Conservation (phyloP, 2,797 vertebrate species). For the Ctenopoma kingsleyae region DNA sequence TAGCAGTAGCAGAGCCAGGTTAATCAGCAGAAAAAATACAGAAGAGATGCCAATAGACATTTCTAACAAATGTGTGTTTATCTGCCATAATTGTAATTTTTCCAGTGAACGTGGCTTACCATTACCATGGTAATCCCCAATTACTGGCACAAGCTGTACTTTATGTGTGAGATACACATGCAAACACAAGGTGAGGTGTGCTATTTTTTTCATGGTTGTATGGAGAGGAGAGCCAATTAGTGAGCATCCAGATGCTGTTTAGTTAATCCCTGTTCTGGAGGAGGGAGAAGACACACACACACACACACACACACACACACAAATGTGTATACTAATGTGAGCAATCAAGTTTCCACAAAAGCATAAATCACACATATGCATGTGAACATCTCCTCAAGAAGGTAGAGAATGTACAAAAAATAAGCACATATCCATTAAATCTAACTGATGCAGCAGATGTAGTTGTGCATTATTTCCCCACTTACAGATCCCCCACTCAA, state of each 20-base stretch:
- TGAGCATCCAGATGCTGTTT: conserved; percentile 83
- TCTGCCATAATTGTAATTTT: conserved; percentile 62
- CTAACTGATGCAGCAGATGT: not conserved
- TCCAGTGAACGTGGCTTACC: conserved; percentile 64
- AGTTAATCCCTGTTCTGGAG: conserved; percentile 79
- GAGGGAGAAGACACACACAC: conserved; percentile 54
- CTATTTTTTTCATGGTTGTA: conserved; percentile 70
- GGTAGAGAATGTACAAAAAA: conserved; percentile 10
- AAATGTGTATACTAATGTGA: conserved; percentile 40
- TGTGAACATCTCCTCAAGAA: conserved; percentile 43
- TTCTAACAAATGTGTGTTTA: conserved; percentile 60
- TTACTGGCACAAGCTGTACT: conserved; percentile 76
- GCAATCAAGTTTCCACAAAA: conserved; percentile 50
- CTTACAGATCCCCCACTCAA: conserved; percentile 8
- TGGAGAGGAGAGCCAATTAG: conserved; percentile 84
- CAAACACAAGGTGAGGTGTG: conserved; percentile 65
- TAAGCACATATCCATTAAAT: conserved; percentile 23
- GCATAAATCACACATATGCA: conserved; percentile 54
- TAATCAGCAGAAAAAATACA: conserved; percentile 44
- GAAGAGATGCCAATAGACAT: conserved; percentile 49
- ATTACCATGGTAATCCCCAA: conserved; percentile 84
- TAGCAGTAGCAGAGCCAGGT: conserved; percentile 54
- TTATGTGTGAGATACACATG: conserved; percentile 56
- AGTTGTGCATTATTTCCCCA: not conserved
- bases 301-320: conserved; percentile 23